A percentile compares a stretch with the other conserved stretches of the same genome.
These are phyloP conservation scores for Chelmon rostratus DNA, from an alignment of 2,797 vertebrate genomes.

Conservation along the genomic window DNA sequence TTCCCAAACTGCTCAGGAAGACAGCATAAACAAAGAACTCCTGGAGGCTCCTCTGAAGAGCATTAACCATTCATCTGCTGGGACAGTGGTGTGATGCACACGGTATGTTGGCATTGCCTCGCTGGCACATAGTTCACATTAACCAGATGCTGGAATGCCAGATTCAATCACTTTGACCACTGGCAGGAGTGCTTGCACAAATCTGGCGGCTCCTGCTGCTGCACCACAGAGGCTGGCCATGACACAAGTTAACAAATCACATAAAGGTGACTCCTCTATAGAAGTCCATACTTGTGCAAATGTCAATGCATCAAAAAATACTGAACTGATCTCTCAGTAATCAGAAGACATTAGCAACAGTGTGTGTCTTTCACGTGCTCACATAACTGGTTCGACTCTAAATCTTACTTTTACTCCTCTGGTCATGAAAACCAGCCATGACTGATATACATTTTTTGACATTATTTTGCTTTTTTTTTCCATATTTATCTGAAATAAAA, in stretches of 20 bases:
- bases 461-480: neutral
- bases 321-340: too few species aligned
- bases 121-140: constrained; percentile 64
- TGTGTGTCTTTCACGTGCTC: neutral
- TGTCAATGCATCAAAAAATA: neutral
- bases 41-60: constrained; percentile 20
- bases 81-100: constrained; percentile 53
- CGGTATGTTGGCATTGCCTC: constrained; percentile 30
- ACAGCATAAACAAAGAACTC: constrained; percentile 5
- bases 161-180: constrained; percentile 63
- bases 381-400: neutral
- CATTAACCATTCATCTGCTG: constrained; percentile 58
- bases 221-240: neutral
- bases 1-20: constrained; percentile 7
- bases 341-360: constrained; percentile 7
- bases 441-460: neutral
- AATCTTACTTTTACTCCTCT: neutral
- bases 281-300: constrained; percentile 13
- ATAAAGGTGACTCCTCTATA: neutral
- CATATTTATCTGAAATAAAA: neutral
- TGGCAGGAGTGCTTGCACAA: constrained; percentile 32
- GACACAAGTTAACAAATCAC: constrained; percentile 32
- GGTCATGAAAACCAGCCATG: neutral
- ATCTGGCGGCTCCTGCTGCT: constrained; percentile 32
- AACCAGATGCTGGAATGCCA: constrained; percentile 74